Base-by-base conservation (phyloP, 2,113 vertebrate genomes). In the Centropus unirufus region DNA sequence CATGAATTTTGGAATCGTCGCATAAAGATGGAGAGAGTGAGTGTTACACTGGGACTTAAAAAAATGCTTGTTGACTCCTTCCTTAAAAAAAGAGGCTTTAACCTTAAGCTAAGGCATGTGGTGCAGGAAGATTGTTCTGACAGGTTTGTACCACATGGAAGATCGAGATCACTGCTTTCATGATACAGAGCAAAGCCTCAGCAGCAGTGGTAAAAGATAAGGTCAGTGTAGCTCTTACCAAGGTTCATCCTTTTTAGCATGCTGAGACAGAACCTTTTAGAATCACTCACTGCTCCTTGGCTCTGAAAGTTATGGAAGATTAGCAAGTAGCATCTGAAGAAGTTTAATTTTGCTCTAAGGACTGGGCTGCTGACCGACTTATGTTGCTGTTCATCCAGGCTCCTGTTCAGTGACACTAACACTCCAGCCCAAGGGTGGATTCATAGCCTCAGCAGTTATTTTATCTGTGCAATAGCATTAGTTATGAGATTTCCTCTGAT, bases 1-100 rank as follows among this genome's bases (percentile, higher is more conserved):
- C 32, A 21, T 88, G 92, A 93, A 95, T 94, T 96, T 93, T 63
- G 87, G 42, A 89, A 90, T 40, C 36, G 57, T 58, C 90, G 75
- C 27, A 40, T 86, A 68, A 55, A 67, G 30, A 72, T 52, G 78
- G 62, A 70, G 61, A 59, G 34, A 44, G 59, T 19, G 59, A 77
- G 32, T n/a, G 59, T 69, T 78, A 64, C 2, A 5, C 14, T 75
- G 73, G 83, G 62, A 75, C 73, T 80, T 70, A 55, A 80, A 90
- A 90, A 93, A 80, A 88, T 39, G 8, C 17, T 47, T 78, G 22
- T 83, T 68, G 46, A 75, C 30, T 89, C 29, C 20, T 73, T 54
- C 79, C 82, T 88, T 89, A 67, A 83, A 52, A 19, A 79, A 54
- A 79, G 40, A 79, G 42, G 9, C 24, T 82, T 86, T 75, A 76